A percentile compares a stretch with the other conserved stretches of the same genome.
These are phyloP conservation scores for Anastatus disparis DNA, from an alignment of 1,140 invertebrate genomes.

Conservation along the genomic window DNA sequence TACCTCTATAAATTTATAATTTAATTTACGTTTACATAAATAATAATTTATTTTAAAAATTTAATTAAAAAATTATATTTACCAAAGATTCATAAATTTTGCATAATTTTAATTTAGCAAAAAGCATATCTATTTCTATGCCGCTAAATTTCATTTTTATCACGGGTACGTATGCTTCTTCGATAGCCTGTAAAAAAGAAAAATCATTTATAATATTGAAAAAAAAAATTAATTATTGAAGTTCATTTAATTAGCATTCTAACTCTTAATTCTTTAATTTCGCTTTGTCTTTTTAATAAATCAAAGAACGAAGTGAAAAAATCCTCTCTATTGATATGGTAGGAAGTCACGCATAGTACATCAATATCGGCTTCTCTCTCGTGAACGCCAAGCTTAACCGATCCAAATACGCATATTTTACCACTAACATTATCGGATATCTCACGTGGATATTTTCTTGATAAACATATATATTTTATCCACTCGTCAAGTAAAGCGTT, in stretches of 20 bases:
- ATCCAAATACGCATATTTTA: constrained; percentile 7
- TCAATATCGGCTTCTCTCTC: constrained; percentile 1
- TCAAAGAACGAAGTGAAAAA: constrained; percentile 12
- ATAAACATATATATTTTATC: background rate
- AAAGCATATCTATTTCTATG: constrained; percentile 26
- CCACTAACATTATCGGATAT: background rate
- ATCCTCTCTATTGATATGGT: background rate
- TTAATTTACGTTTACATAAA: too few species aligned
- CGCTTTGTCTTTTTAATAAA: background rate
- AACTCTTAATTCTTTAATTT: constrained; percentile 17
- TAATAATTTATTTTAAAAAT: background rate
- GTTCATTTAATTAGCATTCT: background rate
- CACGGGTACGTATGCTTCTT: constrained; percentile 16
- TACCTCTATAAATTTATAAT: too few species aligned
- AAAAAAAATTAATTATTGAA: background rate
- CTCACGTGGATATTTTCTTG: background rate
- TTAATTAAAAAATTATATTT: background rate
- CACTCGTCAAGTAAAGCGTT: background rate
- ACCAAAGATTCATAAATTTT: background rate
- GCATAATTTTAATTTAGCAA: constrained; percentile 2
- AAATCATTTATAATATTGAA: background rate
- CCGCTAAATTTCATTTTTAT: constrained; percentile 21
- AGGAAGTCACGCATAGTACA: background rate
- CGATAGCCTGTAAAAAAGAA: constrained; percentile 3
- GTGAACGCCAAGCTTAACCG: constrained; percentile 9